These are phyloP conservation scores for Mobula birostris DNA, from an alignment of 2,113 vertebrate species.

Conservation along the genomic window DNA sequence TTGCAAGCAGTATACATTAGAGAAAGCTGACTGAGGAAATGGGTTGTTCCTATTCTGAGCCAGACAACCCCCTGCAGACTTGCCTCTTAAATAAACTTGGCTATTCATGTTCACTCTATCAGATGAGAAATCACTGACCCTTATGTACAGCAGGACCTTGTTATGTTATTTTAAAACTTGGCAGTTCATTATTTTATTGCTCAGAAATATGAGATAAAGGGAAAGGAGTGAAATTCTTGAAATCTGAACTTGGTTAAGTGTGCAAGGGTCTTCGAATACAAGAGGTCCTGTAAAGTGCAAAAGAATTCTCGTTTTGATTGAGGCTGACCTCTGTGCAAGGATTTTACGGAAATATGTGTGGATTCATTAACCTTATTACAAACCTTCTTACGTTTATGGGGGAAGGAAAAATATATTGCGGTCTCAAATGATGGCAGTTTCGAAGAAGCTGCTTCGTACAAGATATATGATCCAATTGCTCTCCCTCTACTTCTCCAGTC, in stretches of 20 bases:
- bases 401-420: slow-evolving; percentile 30
- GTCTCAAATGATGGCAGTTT: slow-evolving; percentile 20
- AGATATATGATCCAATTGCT: slow-evolving; percentile 37
- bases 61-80: neutral
- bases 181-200: neutral
- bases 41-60: neutral
- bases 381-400: slow-evolving; percentile 21
- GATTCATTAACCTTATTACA: slow-evolving; percentile 31
- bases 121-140: neutral
- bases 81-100: neutral
- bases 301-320: neutral
- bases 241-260: neutral
- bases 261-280: neutral
- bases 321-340: neutral
- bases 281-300: neutral
- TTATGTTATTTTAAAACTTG: neutral
- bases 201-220: neutral
- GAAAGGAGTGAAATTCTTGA: neutral
- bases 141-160: neutral
- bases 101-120: neutral
- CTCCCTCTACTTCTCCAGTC: slow-evolving; percentile 35
- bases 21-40: neutral
- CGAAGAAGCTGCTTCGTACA: slow-evolving; percentile 36
- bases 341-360: slow-evolving; percentile 1
- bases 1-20: neutral